These are phyloP conservation scores for Clepsis dumicolana DNA, from an alignment of 2,888 invertebrate genomes.

Conservation along the genomic window DNA sequence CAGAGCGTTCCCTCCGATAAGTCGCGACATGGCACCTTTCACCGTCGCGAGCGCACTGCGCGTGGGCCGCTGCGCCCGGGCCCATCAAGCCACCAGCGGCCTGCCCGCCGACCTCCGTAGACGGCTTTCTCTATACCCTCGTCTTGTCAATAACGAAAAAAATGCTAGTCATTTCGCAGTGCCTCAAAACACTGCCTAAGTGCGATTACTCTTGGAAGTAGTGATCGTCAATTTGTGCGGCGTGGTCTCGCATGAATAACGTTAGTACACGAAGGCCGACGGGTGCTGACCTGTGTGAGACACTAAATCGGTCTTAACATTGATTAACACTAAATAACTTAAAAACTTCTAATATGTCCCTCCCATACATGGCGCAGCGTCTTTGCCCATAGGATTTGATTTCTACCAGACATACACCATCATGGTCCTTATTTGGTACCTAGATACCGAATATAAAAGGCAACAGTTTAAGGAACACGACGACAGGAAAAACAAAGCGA, in stretches of 20 bases:
- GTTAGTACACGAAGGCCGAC: too few species aligned
- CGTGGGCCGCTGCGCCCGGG: constrained; percentile 47
- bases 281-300: too few species aligned
- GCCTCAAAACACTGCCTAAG: not conserved
- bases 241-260: not conserved
- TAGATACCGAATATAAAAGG: too few species aligned
- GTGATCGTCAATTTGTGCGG: not conserved
- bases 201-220: not conserved
- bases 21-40: constrained; percentile 80
- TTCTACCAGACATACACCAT: too few species aligned
- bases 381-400: too few species aligned
- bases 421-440: too few species aligned
- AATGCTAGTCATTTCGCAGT: constrained; percentile 46
- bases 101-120: constrained; percentile 67
- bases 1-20: constrained; percentile 59
- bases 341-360: too few species aligned
- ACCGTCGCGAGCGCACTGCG: constrained; percentile 80
- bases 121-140: constrained; percentile 78
- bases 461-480: too few species aligned
- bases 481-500: too few species aligned
- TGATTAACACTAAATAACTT: too few species aligned
- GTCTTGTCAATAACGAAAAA: constrained; percentile 56
- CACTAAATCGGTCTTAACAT: too few species aligned
- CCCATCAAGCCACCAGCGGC: constrained; percentile 48
- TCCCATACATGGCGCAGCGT: too few species aligned